These are phyloP conservation scores for Coleophora deauratella DNA, from an alignment of 2,888 invertebrate species.

Conservation along the genomic window DNA sequence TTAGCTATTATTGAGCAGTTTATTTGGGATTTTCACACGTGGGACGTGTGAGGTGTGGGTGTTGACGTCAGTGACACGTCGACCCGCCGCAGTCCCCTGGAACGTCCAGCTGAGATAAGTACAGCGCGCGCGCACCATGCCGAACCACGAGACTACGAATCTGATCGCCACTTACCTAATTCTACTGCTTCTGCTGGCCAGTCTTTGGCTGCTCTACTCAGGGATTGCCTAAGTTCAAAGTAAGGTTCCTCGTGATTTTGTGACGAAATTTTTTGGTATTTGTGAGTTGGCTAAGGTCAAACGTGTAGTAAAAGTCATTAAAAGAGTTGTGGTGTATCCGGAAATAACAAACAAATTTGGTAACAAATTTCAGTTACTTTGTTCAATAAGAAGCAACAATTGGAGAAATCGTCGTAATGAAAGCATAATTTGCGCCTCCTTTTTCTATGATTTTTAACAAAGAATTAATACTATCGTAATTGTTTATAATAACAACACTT, in stretches of 20 bases:
- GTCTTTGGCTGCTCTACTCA: conserved; percentile 80
- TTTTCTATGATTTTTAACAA: too few species aligned
- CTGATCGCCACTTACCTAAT: conserved; percentile 81
- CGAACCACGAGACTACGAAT: conserved; percentile 77
- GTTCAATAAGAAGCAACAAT: too few species aligned
- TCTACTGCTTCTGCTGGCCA: conserved; percentile 77
- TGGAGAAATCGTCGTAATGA: too few species aligned
- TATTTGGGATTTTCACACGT: conserved; percentile 29
- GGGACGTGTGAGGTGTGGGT: conserved; percentile 29
- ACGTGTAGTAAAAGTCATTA: too few species aligned
- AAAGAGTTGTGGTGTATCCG: too few species aligned
- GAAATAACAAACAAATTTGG: too few species aligned
- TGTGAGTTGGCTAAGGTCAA: too few species aligned
- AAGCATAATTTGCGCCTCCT: too few species aligned
- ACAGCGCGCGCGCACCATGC: conserved; percentile 47
- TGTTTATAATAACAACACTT: too few species aligned
- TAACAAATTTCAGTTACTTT: too few species aligned
- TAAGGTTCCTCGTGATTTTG: neutral
- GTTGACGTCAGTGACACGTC: conserved; percentile 27
- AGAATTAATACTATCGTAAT: too few species aligned
- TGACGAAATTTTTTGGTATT: too few species aligned
- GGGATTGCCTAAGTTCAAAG: conserved; percentile 62
- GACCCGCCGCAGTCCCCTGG: conserved; percentile 47
- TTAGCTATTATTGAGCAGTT: conserved; percentile 45
- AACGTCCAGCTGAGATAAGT: conserved; percentile 48